These are phyloP conservation scores for Coptotermes formosanus DNA, from an alignment of 1,140 invertebrate species.

Conservation along the genomic window DNA sequence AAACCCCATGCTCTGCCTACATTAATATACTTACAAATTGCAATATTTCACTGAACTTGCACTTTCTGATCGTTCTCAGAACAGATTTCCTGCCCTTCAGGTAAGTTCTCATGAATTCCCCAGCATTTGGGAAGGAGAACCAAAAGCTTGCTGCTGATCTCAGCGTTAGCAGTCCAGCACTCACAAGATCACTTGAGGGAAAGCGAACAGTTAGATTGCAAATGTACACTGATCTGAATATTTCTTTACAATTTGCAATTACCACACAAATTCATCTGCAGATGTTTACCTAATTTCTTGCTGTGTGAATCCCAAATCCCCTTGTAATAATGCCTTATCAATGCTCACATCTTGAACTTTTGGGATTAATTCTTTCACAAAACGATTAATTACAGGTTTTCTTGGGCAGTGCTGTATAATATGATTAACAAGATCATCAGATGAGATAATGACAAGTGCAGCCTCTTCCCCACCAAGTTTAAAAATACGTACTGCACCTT, in stretches of 20 bases:
- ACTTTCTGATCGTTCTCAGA: constrained; percentile 30
- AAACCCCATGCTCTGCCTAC: neutral
- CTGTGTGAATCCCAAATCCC: constrained; percentile 17
- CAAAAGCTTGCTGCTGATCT: constrained; percentile 24
- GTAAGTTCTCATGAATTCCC: constrained; percentile 33
- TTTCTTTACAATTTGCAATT: neutral
- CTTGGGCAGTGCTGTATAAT: constrained; percentile 15
- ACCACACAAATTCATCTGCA: too few relatives aligned
- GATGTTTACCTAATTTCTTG: constrained; percentile 28
- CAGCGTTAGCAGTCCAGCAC: constrained; percentile 21
- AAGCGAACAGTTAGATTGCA: neutral
- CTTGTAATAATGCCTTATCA: constrained; percentile 29
- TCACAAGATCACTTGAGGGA: constrained; percentile 31
- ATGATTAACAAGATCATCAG: constrained; percentile 30
- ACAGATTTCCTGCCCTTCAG: constrained; percentile 33
- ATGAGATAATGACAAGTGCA: constrained; percentile 22
- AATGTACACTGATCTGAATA: neutral
- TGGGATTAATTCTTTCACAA: constrained; percentile 23
- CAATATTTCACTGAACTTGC: constrained; percentile 33
- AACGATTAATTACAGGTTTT: constrained; percentile 23
- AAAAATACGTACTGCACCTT: constrained; percentile 30
- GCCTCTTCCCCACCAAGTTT: constrained; percentile 32
- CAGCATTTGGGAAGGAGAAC: constrained; percentile 35
- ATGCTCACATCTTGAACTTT: constrained; percentile 32
- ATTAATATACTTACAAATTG: constrained; percentile 29